Conservation (phyloP, 2,113 vertebrate species). For the Odobenus rosmarus region DNA sequence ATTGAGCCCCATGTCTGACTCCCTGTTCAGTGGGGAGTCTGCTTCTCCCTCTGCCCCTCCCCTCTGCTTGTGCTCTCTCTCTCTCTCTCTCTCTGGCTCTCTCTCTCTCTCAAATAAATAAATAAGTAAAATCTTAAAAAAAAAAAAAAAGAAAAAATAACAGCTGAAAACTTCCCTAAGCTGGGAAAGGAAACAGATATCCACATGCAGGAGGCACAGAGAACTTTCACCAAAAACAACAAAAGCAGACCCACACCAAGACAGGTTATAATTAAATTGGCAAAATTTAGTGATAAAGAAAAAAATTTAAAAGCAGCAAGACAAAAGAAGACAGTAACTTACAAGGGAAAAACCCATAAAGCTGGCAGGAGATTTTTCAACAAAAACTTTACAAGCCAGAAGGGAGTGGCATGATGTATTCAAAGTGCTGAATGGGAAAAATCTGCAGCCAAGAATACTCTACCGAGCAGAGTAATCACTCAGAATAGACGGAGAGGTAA, state of each 20-base stretch:
- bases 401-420: background rate
- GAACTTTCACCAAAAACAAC: background rate
- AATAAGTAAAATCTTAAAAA: no score
- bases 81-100: no score
- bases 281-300: background rate
- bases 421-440: background rate
- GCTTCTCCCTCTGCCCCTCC: background rate
- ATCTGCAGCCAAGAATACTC: background rate
- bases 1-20: background rate
- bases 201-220: background rate
- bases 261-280: background rate
- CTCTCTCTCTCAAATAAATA: no score
- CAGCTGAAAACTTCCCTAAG: background rate
- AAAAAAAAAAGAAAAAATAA: background rate
- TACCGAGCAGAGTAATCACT: background rate
- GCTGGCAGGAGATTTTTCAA: background rate
- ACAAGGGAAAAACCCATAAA: background rate
- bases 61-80: no score
- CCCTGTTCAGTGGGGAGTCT: background rate
- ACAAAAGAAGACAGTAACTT: background rate
- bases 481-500: background rate
- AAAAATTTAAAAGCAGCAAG: background rate
- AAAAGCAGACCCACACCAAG: background rate
- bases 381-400: background rate
- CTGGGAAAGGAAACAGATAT: background rate